Evolutionary conservation across 2,888 invertebrate species (phyloP), one percentile per base, ranked within the genome.

Genomic region (Melikaiella ostensackeni): DNA sequence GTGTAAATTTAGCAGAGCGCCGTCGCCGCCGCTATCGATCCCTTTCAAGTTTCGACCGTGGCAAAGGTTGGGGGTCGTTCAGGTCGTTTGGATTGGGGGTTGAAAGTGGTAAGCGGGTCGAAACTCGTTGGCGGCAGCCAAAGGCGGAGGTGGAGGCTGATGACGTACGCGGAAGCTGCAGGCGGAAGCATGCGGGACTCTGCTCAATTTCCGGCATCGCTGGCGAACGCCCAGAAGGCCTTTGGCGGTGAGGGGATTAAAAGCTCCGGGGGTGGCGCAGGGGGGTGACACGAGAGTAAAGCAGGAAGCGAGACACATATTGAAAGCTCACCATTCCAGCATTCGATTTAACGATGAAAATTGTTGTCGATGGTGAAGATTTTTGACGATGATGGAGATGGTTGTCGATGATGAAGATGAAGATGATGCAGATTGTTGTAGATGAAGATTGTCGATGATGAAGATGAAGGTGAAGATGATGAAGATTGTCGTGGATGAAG

Each of bases 121-220:
- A 73, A 75, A 77, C 78, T 77, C 76, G 80, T 66, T 79, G 62
- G 77, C 59, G 50, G 62, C 64, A 33, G 35, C 73, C 21, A 81
- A 80, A 81, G 81, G 76, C 50, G 78, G 21, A 38, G 77, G 76
- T 30, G 80, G 77, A 82, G 84, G 83, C 80, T 86, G 84, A 86
- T 84, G 86, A 88, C 88, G 86, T 86, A 87, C 80, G 84, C 88
- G 89, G 86, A 87, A 88, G 86, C 83, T 81, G 74, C 57, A 66
- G 75, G 73, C 84, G 83, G 86, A 87, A 87, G 84, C 85, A 80
- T 83, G 81, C 82, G 84, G 79, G 83, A 80, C 85, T 87, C 85
- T 83, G 85, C 84, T 87, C 86, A 85, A 86, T 88, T 86, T 88
- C 85, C 88, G 87, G 85, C 83, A 80, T 85, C 81, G 80, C 79